These are phyloP conservation scores for Acleris sparsana DNA, from an alignment of 2,888 invertebrate genomes.

Conservation along the genomic window DNA sequence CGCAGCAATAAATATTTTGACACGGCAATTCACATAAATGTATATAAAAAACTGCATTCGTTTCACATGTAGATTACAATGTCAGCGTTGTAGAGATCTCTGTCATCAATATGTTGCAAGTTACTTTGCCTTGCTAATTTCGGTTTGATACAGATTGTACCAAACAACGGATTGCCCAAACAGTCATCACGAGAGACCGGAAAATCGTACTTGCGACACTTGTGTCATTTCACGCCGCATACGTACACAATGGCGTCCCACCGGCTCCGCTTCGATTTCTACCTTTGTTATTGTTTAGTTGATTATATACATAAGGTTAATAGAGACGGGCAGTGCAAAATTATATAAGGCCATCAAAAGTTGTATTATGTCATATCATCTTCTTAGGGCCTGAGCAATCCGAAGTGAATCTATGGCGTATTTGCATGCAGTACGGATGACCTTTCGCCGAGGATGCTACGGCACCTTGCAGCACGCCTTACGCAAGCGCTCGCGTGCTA, in stretches of 20 bases:
- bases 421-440: conserved; percentile 48
- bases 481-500: conserved; percentile 58
- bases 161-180: conserved; percentile 28
- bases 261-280: conserved; percentile 27
- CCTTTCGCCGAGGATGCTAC: conserved; percentile 73
- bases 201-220: conserved; percentile 32
- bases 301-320: conserved; percentile 9
- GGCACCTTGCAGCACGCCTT: conserved; percentile 57
- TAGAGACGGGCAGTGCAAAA: not conserved
- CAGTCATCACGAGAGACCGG: conserved; percentile 33
- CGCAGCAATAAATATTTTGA: too few relatives aligned
- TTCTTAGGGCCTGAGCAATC: conserved; percentile 3
- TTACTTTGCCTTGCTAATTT: conserved; percentile 27
- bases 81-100: conserved; percentile 2
- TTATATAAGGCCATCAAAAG: not conserved
- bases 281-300: conserved; percentile 27
- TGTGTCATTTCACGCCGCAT: conserved; percentile 33
- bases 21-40: too few relatives aligned
- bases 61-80: conserved; percentile 9
- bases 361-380: conserved; percentile 12
- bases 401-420: conserved; percentile 28
- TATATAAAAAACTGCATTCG: not conserved
- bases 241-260: conserved; percentile 27
- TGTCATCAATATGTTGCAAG: conserved; percentile 27
- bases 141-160: conserved; percentile 30